phyloP scores from a whole-genome alignment of 2,797 vertebrate species.

The Neosilurus hyrtlii region DNA sequence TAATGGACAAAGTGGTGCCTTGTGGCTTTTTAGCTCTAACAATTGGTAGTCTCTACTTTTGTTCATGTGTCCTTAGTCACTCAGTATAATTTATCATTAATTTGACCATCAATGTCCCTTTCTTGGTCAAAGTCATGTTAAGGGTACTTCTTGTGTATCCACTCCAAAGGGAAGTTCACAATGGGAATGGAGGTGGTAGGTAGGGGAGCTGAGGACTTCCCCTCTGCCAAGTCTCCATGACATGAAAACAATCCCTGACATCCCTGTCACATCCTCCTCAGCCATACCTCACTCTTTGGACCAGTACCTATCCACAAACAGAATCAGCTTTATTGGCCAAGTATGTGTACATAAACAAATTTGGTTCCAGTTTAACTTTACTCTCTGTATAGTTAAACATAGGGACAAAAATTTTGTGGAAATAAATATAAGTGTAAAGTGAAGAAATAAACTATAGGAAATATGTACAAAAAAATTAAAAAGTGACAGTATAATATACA shows the following conservation, averaged over 20 bases:
- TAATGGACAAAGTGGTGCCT: neutral
- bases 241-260: neutral
- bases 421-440: too few relatives aligned
- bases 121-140: neutral
- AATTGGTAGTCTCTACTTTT: neutral
- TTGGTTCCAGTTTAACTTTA: too few relatives aligned
- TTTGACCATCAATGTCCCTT: neutral
- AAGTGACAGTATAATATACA: too few relatives aligned
- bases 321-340: too few relatives aligned
- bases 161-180: neutral
- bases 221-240: neutral
- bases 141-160: neutral
- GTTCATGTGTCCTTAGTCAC: neutral
- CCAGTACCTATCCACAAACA: neutral
- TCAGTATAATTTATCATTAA: neutral
- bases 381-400: too few relatives aligned
- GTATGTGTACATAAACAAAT: too few relatives aligned
- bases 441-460: too few relatives aligned
- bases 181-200: neutral
- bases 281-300: neutral
- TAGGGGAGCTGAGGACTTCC: neutral
- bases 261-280: neutral
- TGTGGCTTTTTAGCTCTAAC: neutral
- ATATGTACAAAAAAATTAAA: too few relatives aligned
- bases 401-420: too few relatives aligned